phyloP scores from a whole-genome alignment of 2,888 invertebrate genomes.

The Prosopocoilus inquinatus region DNA sequence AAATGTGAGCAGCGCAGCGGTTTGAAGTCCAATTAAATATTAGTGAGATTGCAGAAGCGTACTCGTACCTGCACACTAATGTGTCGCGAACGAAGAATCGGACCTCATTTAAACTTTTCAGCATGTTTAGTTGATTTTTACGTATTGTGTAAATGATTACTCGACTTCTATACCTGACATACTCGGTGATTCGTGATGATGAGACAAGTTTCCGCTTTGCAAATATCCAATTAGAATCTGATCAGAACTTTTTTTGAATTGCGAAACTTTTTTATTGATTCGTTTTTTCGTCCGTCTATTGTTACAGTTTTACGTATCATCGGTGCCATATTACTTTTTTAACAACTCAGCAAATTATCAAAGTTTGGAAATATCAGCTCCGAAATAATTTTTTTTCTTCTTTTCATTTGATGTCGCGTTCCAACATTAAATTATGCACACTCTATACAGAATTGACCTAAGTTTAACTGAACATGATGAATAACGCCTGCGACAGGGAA shows the following conservation, averaged over 20 bases:
- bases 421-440: too few species aligned
- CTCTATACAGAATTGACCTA: too few species aligned
- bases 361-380: too few species aligned
- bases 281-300: background rate
- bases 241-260: constrained; percentile 34
- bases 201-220: constrained; percentile 33
- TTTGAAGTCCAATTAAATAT: constrained; percentile 5
- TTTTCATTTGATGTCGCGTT: too few species aligned
- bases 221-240: constrained; percentile 40
- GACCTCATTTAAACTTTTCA: constrained; percentile 44
- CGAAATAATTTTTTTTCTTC: too few species aligned
- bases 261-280: constrained; percentile 18
- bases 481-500: too few species aligned
- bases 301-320: too few species aligned
- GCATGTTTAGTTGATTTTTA: constrained; percentile 40
- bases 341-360: too few species aligned
- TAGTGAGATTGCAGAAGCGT: constrained; percentile 1
- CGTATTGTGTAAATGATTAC: constrained; percentile 40
- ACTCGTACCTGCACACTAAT: constrained; percentile 3
- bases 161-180: constrained; percentile 38
- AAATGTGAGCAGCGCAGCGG: constrained; percentile 1
- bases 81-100: constrained; percentile 25
- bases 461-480: too few species aligned
- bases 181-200: constrained; percentile 34
- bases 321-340: too few species aligned